A percentile compares a stretch with the other conserved stretches of the same genome.
phyloP scores from a whole-genome alignment of 2,113 vertebrate species.

The Nesogale talazaci region DNA sequence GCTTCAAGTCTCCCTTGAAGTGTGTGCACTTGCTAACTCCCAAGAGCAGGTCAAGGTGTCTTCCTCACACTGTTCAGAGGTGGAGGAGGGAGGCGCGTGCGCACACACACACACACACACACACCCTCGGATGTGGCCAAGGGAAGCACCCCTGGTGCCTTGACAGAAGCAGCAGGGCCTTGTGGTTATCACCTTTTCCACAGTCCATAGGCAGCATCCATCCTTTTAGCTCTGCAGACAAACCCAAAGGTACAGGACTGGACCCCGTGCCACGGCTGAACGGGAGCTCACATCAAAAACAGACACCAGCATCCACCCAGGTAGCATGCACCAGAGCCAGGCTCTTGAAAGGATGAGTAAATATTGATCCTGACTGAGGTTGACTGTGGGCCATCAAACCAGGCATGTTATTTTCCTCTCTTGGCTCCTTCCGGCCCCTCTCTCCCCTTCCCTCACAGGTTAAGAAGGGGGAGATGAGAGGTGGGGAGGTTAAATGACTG shows the following conservation, averaged over 20 bases:
- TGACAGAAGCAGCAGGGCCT: background rate
- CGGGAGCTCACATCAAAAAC: conserved; percentile 53
- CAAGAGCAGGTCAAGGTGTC: background rate
- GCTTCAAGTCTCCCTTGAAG: background rate
- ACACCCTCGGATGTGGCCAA: background rate
- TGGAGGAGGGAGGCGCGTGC: background rate
- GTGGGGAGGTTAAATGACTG: conserved; percentile 43
- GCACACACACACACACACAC: background rate
- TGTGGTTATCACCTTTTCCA: background rate
- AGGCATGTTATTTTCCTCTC: conserved; percentile 59
- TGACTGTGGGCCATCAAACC: conserved; percentile 63
- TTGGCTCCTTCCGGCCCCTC: conserved; percentile 49
- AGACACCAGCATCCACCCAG: conserved; percentile 70
- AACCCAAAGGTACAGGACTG: conserved; percentile 52
- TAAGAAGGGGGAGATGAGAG: conserved; percentile 28
- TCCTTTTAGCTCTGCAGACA: conserved; percentile 65
- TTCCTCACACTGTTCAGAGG: background rate
- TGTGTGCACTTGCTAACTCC: background rate
- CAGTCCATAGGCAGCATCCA: background rate
- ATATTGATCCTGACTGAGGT: conserved; percentile 81
- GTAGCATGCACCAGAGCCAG: conserved; percentile 60
- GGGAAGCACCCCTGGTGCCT: background rate
- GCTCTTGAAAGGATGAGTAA: conserved; percentile 73
- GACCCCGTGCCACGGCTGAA: conserved; percentile 50
- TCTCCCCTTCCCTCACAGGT: background rate